Evolutionary conservation across 2,797 vertebrate species (phyloP), one percentile per base, ranked within the genome.

Genomic region (Falco berigora): DNA sequence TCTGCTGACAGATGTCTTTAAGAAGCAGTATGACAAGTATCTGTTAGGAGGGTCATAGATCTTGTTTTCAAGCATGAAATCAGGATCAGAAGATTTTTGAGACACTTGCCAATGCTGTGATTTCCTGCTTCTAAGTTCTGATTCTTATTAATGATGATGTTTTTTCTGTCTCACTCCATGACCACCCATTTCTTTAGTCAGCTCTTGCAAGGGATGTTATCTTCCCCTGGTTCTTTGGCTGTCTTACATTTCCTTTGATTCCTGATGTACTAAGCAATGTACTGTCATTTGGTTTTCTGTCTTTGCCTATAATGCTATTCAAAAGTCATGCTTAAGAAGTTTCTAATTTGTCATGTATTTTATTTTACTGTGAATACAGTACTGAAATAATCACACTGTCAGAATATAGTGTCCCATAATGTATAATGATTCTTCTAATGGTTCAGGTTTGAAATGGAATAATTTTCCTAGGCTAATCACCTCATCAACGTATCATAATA

Each of bases 391-490:
- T 75, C 42, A 50, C 4, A 0, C 44, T 61, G 13, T 20, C 72
- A 66, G 55, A 81, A 66, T 47, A 52, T 14, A 61, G 6, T 10
- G 30, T 75, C 34, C 27, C 18, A 18, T 34, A 67, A 68, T 58
- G 23, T 67, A 24, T 58, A 78, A 93, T 63, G 32, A 63, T 83
- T 88, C 56, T 84, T 64, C 88, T 94, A 79, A 85, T 62, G 50
- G 55, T 64, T 86, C 64, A 83, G 46, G 44, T 66, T 86, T 75
- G 56, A 92, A 89, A 78, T 56, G 20, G 94, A 91, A 67, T 69
- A 50, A 47, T 91, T 90, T 93, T 84, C 84, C 56, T 82, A 88
- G 36, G 56, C 52, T 91, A 93, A 95, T 90, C 50, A 61, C 71
- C 76, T 93, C 68, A 93, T 90, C 74, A 74, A 80, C 92, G 15